Evolutionary conservation across 2,888 invertebrate species (phyloP), one percentile per base, ranked within the genome.

Genomic region (Papilio protenor): DNA sequence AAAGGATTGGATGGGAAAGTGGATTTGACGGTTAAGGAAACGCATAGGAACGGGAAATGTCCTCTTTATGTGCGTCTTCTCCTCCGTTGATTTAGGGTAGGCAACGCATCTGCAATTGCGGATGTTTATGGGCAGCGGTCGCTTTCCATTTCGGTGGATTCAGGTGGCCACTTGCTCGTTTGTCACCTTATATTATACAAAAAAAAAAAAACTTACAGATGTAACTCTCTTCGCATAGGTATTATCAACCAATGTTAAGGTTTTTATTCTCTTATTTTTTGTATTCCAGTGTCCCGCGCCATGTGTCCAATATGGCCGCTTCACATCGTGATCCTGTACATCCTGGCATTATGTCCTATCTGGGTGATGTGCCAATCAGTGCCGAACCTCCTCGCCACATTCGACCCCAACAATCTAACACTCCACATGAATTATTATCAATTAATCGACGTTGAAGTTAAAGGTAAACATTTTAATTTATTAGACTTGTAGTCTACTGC

Each of bases 221-320:
- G n/a, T 11, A 18, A 8, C 55, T 55, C 10, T 55, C 18, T 55
- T 55, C 55, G 1, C 12, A 14, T 5, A 16, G 5, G 18, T 49
- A 12, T 16, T 16, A 12, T 49, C 49, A 55, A 55, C 2, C 8
- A 8, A 55, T 55, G 49, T 16, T 16, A 49, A 49, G 27, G 27
- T 27, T 55, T 23, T 59, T 23, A 59, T 23, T 59, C 23, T 23
- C 12, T 82, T 81, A 33, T 33, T 33, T 33, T 5, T 33, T 33
- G 33, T 79, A 81, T 86, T 77, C 79, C 86, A 84, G 83, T 82
- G 83, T 77, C 73, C 73, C 33, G 81, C 83, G 85, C 81, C 87
- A 96, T 96, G 96, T 96, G 96, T 92, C 96, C 96, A 6, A 90
- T 96, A 85, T 96, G 96, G 95, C 96, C 96, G 55, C 85, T 96